Percentiles rank a stretch among this genome's conserved stretches.
phyloP scores from a whole-genome alignment of 2,888 invertebrate genomes.

The Oxystoma pomonae region DNA sequence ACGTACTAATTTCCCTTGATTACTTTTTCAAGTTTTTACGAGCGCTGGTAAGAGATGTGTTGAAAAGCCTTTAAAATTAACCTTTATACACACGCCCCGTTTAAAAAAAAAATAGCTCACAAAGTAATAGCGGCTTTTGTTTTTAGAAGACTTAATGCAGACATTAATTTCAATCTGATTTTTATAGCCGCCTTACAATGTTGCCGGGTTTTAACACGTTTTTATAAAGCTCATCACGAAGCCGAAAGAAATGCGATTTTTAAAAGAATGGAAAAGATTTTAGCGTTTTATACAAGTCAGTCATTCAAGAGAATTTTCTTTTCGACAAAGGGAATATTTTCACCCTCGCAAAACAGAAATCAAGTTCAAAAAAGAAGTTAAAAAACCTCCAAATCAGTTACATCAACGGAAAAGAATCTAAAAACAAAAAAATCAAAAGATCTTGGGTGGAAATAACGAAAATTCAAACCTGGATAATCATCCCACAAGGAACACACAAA shows the following conservation, averaged over 20 bases:
- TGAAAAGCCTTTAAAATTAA: slow-evolving; percentile 15
- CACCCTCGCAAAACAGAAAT: too few species aligned
- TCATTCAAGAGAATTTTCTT: neutral
- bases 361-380: too few species aligned
- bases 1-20: slow-evolving; percentile 16
- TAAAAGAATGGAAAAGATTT: neutral
- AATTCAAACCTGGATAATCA: too few species aligned
- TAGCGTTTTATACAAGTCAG: neutral
- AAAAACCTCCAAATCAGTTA: too few species aligned
- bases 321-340: neutral
- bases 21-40: slow-evolving; percentile 14
- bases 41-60: slow-evolving; percentile 11
- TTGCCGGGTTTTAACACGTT: neutral
- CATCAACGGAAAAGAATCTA: too few species aligned
- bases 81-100: slow-evolving; percentile 4
- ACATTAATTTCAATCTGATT: neutral
- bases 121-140: slow-evolving; percentile 1
- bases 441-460: too few species aligned
- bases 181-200: neutral
- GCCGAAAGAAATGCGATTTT: neutral
- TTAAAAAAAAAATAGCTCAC: neutral
- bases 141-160: neutral
- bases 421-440: too few species aligned
- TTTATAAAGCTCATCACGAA: neutral
- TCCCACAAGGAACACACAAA: too few species aligned